Base-by-base conservation (phyloP, 2,797 vertebrate genomes). In the Pristis pectinata region DNA sequence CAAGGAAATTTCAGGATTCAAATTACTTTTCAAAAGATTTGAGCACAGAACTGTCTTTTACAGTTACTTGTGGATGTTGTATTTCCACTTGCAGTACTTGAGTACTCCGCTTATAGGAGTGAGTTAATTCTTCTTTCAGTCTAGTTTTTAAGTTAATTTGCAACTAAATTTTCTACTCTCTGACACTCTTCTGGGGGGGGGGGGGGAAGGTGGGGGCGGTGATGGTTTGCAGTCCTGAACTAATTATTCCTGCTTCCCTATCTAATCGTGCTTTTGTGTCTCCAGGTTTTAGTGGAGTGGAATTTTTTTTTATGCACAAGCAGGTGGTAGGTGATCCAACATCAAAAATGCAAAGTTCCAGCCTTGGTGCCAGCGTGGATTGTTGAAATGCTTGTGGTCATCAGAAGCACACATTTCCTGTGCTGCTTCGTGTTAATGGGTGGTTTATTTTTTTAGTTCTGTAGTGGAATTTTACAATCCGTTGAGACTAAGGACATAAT, bases 401-500 rank as follows among this genome's bases (percentile, higher is more conserved):
- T 64, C 17, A 67, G 53, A 41, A 91, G 67, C 6, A 24, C n/a
- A 22, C 37, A 67, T 91, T 64, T 22, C 34, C 34, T 2, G 13
- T 61, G 37, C 56, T 5, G n/a, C 59, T 37, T 24, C 19, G 34
- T 91, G 56, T 91, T 91, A 19, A 64, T 24, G 87, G 56, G 56
- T 64, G n/a, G 59, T 41, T 67, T 91, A 24, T 41, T 67, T 91
- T 91, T n/a, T 91, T 22, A 41, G 17, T 41, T 91, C n/a, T 41
- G 61, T 67, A 3, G 87, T 91, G 87, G 61, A 91, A 91, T 67
- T 91, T 91, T 91, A 80, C 61, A 67, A 41, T 67, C 59, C 19
- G 0, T 67, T 64, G n/a, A 91, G 61, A 91, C 19, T 64, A 1
- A 41, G n/a, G 19, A 91, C 67, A 10, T 91, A 30, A 56, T 56